Evolutionary conservation across 2,888 invertebrate species (phyloP), one percentile per base, ranked within the genome.

Genomic region (Plemyria rubiginata): DNA sequence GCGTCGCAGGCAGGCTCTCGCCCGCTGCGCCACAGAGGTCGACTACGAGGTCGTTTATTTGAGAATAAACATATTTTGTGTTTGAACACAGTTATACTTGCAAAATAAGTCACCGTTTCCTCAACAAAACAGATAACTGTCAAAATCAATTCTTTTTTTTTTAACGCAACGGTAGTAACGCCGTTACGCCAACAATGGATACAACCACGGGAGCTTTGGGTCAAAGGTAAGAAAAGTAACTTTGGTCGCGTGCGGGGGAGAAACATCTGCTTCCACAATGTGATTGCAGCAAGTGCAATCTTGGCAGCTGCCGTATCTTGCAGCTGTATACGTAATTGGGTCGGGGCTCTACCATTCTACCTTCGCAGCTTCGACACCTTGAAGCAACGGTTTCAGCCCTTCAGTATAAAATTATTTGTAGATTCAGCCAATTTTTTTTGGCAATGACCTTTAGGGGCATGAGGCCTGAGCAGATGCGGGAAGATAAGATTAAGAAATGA

Each of bases 211-310:
- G 32, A 43, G 48, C 45, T 61, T 69, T 62, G 70, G 79, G 80
- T 82, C 82, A 81, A 76, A 80, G 82, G 75, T 81, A 79, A 73
- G 60, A 67, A 67, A 67, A 54, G 62, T 62, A 59, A 65, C 54
- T 57, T 65, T 73, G 71, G 62, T 54, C 81, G 75, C 79, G 80
- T 79, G 81, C 80, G 75, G 65, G 71, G 74, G 75, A 56, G 76
- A 63, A 60, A 54, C 68, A 68, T 66, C 69, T 70, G 69, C 62
- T 28, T 32, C 51, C 46, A 67, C 65, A 68, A 66, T 68, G 50
- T 51, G 57, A 68, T 60, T 52, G 62, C 61, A 63, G 41, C 68
- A 70, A 70, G 70, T 70, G 70, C 68, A 69, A 65, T 69, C 67
- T 67, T 60, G 5, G 46, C 70, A 70, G 67, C 70, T 71, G 70